phyloP scores from a whole-genome alignment of 2,888 invertebrate species.

The Phaedon cochleariae region DNA sequence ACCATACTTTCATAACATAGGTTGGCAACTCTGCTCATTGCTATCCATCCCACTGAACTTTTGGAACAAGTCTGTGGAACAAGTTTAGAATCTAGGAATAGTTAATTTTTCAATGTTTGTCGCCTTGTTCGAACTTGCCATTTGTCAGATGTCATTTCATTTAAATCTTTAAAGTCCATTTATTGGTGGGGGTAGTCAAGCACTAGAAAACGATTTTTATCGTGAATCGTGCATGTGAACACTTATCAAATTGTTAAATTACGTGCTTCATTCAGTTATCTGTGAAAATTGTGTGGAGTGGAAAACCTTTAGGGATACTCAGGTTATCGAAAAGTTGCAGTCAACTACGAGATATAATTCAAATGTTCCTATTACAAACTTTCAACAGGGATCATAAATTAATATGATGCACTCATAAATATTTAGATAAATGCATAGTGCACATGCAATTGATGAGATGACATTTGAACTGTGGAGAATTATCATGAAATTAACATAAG shows the following conservation, averaged over 20 bases:
- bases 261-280: conserved; percentile 16
- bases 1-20: no score
- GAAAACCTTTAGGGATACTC: not conserved
- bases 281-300: conserved; percentile 17
- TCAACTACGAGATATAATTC: not conserved
- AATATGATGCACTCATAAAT: conserved; percentile 29
- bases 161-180: conserved; percentile 36
- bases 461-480: conserved; percentile 44
- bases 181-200: conserved; percentile 30
- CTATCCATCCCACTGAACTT: no score
- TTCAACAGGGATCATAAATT: not conserved
- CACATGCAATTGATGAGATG: conserved; percentile 41
- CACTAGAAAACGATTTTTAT: conserved; percentile 13
- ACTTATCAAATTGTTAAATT: conserved; percentile 17
- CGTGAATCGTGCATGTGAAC: conserved; percentile 6
- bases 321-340: not conserved
- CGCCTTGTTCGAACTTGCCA: no score
- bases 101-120: no score
- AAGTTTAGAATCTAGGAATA: no score
- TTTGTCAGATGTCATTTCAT: conserved; percentile 9
- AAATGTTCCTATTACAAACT: not conserved
- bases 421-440: conserved; percentile 38
- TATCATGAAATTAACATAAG: conserved; percentile 45
- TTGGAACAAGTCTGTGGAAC: no score
- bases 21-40: no score